phyloP scores from a whole-genome alignment of 2,113 vertebrate species.

The Aleadryas rufinucha region DNA sequence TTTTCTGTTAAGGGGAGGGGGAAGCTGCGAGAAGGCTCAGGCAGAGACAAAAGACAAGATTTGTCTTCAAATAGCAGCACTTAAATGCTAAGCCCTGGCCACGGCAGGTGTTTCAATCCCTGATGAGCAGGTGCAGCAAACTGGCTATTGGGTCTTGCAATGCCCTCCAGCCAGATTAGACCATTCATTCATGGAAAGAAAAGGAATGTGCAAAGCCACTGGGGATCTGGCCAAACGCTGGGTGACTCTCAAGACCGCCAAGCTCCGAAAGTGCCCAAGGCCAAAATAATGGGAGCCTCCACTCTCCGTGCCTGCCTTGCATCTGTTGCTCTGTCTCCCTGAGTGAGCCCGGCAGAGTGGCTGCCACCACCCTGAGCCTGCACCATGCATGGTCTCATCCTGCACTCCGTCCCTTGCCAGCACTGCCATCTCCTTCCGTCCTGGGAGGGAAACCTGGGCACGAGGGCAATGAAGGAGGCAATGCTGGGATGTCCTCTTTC shows the following conservation, averaged over 20 bases:
- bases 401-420: fast-evolving
- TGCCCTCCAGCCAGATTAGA: conserved; percentile 66
- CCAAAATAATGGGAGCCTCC: conserved; percentile 51
- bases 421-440: fast-evolving
- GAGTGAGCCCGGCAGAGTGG: neutral
- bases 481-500: fast-evolving
- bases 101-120: conserved; percentile 56
- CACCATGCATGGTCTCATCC: fast-evolving
- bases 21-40: neutral
- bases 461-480: neutral
- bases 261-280: conserved; percentile 54
- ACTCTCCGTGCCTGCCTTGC: conserved; percentile 7
- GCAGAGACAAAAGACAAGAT: conserved; percentile 41
- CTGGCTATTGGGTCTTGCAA: conserved; percentile 50
- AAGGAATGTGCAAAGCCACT: conserved; percentile 57
- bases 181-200: conserved; percentile 57
- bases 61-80: conserved; percentile 67
- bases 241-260: conserved; percentile 56
- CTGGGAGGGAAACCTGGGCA: neutral
- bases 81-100: conserved; percentile 49
- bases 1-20: neutral
- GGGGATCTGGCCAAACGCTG: conserved; percentile 51
- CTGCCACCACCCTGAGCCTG: neutral
- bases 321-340: neutral
- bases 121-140: conserved; percentile 58